Evolutionary conservation across 2,888 invertebrate species (phyloP).

Genomic region (Piscicola geometra): DNA sequence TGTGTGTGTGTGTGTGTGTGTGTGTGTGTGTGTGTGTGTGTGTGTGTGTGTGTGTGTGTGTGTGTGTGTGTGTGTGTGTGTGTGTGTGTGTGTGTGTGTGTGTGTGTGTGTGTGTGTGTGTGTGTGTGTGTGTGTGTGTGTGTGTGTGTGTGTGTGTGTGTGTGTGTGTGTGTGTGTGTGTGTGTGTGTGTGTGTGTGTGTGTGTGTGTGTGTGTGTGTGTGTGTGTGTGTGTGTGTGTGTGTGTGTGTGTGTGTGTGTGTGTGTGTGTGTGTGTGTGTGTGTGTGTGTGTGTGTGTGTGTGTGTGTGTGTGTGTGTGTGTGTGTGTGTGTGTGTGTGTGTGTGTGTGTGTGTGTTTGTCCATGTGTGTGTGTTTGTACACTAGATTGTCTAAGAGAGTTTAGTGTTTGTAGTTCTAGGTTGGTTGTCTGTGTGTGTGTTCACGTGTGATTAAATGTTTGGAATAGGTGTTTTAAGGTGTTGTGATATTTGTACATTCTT

Average conservation of each 20-base stretch:
- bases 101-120: conserved; percentile 17
- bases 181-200: conserved; percentile 21
- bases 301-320: conserved; percentile 10
- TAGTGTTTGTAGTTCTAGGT: neutral
- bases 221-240: too few relatives aligned
- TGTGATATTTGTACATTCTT: too few relatives aligned
- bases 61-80: conserved; percentile 24
- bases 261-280: conserved; percentile 8
- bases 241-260: conserved; percentile 4
- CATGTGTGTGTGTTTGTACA: neutral
- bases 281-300: too few relatives aligned
- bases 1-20: conserved; percentile 7
- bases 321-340: conserved; percentile 14
- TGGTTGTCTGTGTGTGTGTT: too few relatives aligned
- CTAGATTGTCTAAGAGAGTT: neutral
- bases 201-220: neutral
- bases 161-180: conserved; percentile 24
- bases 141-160: neutral
- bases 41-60: conserved; percentile 26
- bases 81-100: conserved; percentile 14
- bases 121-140: conserved; percentile 20
- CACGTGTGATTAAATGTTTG: too few relatives aligned
- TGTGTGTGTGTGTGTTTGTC: conserved; percentile 11
- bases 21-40: conserved; percentile 25
- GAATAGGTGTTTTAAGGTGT: too few relatives aligned